Evolutionary conservation across 1,140 invertebrate genomes (phyloP).

Genomic region (Drosophila ironensis): DNA sequence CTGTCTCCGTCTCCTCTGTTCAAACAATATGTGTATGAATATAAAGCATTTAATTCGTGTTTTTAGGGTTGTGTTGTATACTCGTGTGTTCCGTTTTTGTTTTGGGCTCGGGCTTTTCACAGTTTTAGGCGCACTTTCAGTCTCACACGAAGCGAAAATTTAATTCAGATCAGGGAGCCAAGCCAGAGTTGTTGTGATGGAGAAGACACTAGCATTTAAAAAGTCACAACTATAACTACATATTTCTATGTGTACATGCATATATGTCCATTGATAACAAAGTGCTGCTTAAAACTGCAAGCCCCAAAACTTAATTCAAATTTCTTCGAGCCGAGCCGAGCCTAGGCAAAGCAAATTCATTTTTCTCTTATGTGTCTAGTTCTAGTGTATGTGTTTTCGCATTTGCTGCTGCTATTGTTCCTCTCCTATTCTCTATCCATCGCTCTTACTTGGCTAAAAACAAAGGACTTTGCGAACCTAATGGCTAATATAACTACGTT

Average conservation of each 20-base stretch:
- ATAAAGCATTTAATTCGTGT: slow-evolving; percentile 69
- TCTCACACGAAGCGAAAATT: slow-evolving; percentile 64
- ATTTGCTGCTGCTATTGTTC: not conserved
- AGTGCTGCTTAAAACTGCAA: slow-evolving; percentile 41
- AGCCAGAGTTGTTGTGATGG: not conserved
- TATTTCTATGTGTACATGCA: slow-evolving; percentile 5
- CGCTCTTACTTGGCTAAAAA: slow-evolving; percentile 31
- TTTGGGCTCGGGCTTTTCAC: slow-evolving; percentile 31
- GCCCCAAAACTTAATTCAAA: slow-evolving; percentile 31
- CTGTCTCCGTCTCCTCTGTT: slow-evolving; percentile 3
- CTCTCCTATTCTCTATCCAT: slow-evolving; percentile 1
- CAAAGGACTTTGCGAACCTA: slow-evolving; percentile 44
- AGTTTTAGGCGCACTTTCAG: slow-evolving; percentile 62
- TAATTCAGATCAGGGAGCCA: not conserved
- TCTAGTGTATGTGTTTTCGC: slow-evolving; percentile 5
- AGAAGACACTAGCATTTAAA: slow-evolving; percentile 2
- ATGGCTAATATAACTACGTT: slow-evolving; percentile 39
- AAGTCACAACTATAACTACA: slow-evolving; percentile 10
- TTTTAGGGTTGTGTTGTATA: slow-evolving; percentile 36
- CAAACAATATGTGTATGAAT: slow-evolving; percentile 37
- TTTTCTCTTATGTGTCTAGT: slow-evolving; percentile 14
- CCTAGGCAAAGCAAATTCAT: slow-evolving; percentile 40
- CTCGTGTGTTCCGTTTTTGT: too few species aligned
- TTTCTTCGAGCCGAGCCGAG: slow-evolving; percentile 38
- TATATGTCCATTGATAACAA: slow-evolving; percentile 42